Evolutionary conservation across 2,888 invertebrate genomes (phyloP).

Genomic region (Miltochrista miniata): DNA sequence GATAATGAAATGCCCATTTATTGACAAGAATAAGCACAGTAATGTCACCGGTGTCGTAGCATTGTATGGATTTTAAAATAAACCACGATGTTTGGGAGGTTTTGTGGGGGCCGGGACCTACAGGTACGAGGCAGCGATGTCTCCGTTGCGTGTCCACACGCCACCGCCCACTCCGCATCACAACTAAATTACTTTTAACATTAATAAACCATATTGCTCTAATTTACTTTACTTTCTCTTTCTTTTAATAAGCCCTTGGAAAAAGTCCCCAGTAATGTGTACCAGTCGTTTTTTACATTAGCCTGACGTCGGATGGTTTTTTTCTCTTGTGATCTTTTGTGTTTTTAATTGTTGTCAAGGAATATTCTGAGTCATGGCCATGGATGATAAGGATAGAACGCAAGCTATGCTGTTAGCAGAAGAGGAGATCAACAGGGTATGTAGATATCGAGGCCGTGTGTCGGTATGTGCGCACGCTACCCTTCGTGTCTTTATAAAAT

Average conservation of each 20-base stretch:
- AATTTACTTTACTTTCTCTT: conserved; percentile 79
- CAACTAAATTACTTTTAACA: conserved; percentile 78
- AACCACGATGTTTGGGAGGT: conserved; percentile 26
- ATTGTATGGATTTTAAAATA: conserved; percentile 29
- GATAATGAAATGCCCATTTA: too few relatives aligned
- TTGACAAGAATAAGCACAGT: neutral
- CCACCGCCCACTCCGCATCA: conserved; percentile 58
- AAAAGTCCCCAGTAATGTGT: conserved; percentile 68
- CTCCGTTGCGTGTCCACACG: conserved; percentile 62
- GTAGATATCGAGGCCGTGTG: conserved; percentile 22
- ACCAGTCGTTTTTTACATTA: conserved; percentile 80
- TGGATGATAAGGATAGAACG: conserved; percentile 52
- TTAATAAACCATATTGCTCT: conserved; percentile 81
- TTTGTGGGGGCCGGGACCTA: conserved; percentile 19
- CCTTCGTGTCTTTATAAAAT: conserved; percentile 22
- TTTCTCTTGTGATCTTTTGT: conserved; percentile 46
- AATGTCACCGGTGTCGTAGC: conserved; percentile 26
- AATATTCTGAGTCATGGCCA: conserved; percentile 46
- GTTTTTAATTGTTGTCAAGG: conserved; percentile 34
- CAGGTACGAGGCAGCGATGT: conserved; percentile 51
- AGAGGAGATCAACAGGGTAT: conserved; percentile 72
- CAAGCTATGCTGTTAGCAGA: conserved; percentile 68
- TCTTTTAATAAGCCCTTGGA: conserved; percentile 79
- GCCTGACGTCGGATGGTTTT: conserved; percentile 71
- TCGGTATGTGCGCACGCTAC: conserved; percentile 33